Evolutionary conservation across 64 coral and sea anemone genomes (phyloP), one percentile per base, ranked within the genome.

Genomic region (Catalaphyllia jardinei): DNA sequence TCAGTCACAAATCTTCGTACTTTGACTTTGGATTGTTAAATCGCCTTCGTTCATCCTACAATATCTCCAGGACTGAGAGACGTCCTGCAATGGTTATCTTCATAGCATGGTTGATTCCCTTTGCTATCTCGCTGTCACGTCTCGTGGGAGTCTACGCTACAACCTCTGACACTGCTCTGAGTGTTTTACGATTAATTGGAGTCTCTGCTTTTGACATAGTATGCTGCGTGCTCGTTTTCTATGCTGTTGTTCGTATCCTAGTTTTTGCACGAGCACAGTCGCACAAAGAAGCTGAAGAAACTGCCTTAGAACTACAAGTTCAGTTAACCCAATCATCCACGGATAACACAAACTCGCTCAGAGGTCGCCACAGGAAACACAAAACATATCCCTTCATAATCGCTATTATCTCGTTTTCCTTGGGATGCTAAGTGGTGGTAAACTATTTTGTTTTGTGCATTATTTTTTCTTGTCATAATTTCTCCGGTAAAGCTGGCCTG

Each of bases 21-120:
- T 11, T 82, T 82, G 33, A 82, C 33, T 35, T 35, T 35, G 33
- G 33, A 35, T 35, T 3, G 33, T 35, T 35, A 35, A 1, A 35
- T 35, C 55, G 79, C 79, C 62, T 22, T 82, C 11, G 57, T 63
- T 19, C 79, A 62, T 1, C 79, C 79, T 82, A 82, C 35, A 35
- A 82, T 19, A 62, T 17, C 52, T 29, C 33, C 57, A 62, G 64
- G n/a, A 82, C 64, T 8, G n/a, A n/a, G 64, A 67, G 20, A 67
- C 64, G n/a, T 20, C 20, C 64, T n/a, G n/a, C 19, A 25, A 22
- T 67, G 22, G n/a, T 67, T 67, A 25, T 67, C 64, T 9, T 67
- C 19, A 67, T 8, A n/a, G 64, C 64, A n/a, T 67, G 64, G 64
- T 67, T 67, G n/a, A 67, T n/a, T 67, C 33, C 33, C 1, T 35